Base-by-base conservation (phyloP, 2,113 vertebrate species). In the Nipponia nippon region DNA sequence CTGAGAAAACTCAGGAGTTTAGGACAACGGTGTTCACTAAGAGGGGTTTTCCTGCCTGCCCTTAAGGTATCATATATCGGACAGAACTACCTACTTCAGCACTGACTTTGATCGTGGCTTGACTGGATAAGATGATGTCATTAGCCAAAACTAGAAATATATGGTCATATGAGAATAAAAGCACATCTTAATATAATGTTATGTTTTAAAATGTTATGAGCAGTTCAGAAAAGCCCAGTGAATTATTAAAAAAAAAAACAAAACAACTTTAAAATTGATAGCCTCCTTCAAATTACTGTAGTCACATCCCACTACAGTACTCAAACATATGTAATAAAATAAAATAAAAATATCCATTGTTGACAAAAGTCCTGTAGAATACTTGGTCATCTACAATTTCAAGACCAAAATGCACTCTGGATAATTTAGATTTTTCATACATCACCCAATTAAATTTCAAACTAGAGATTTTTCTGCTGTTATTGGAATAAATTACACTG, bases 401-500 rank as follows among this genome's bases (percentile, higher is more conserved):
- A 49, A 90, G n/a, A 66, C 9, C 13, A 86, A 94, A 90, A 79
- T 40, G 38, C 4, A 27, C 29, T 86, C 50, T 52, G 62, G n/a
- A 73, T 87, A 75, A 83, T 65, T 85, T 32, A 61, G 8, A 62
- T 59, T 83, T 95, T 90, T 86, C 38, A 90, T 86, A 62, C 9
- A 90, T 62, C 47, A 80, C 5, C 42, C 86, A 91, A 89, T 73
- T 95, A 89, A 77, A 78, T 72, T 93, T 89, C 76, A 89, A 81
- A 80, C 26, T 59, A 86, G 58, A 29, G 32, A 53, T 52, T 38
- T 8, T 76, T 73, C 71, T 83, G 29, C 29, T 70, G 19, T 90
- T 88, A 70, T 32, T 95, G 55, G 34, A 94, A 96, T 93, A 93
- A 94, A 95, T 92, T 77, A 87, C 20, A 44, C 67, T 85, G 36